Conservation (phyloP, 1,140 invertebrate genomes). For the Bombus breviceps region DNA sequence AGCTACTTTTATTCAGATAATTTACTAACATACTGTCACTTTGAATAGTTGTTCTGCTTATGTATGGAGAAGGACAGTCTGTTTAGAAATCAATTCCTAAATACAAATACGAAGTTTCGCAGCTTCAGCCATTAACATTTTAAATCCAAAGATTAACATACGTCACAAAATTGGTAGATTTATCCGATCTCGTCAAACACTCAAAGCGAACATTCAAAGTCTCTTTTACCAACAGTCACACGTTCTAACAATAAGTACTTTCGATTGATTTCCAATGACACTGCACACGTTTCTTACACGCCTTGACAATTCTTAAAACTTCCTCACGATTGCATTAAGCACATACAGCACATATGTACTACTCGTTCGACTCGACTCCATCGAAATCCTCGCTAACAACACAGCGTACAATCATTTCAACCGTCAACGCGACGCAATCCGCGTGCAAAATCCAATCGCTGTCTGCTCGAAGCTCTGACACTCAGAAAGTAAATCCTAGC, state of each 20-base stretch:
- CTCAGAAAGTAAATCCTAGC: constrained; percentile 22
- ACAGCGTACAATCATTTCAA: background rate
- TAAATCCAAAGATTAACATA: background rate
- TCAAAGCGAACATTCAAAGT: background rate
- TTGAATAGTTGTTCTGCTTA: no score
- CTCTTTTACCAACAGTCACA: background rate
- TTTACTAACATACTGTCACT: background rate
- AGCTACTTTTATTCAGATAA: background rate
- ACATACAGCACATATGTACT: background rate
- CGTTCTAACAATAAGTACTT: background rate
- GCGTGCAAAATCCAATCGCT: background rate
- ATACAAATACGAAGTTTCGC: no score
- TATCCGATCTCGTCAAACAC: background rate
- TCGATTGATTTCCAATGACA: background rate
- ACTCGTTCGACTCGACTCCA: background rate
- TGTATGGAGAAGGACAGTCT: no score
- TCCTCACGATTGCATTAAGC: background rate
- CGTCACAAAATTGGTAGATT: background rate
- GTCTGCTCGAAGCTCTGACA: background rate
- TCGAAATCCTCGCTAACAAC: constrained; percentile 5
- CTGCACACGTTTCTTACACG: background rate
- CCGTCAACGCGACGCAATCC: constrained; percentile 5
- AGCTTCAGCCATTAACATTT: no score
- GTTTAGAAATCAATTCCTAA: no score
- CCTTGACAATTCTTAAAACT: background rate